A percentile compares a stretch with the other conserved stretches of the same genome.
Conservation (phyloP, 1,140 invertebrate species). For the Metopolophium dirhodum region DNA sequence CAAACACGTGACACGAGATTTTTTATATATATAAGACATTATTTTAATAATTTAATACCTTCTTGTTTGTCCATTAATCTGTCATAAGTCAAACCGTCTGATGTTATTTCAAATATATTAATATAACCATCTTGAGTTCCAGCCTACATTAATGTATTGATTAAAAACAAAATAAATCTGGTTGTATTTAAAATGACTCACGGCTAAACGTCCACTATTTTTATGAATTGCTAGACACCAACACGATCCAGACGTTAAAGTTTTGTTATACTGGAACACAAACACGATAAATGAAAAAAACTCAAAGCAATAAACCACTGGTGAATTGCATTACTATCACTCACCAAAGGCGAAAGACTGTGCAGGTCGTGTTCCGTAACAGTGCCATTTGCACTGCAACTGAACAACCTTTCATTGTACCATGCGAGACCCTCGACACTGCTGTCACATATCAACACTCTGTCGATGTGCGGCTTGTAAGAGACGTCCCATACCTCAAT, state of each 20-base stretch:
- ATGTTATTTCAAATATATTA: conserved; percentile 77
- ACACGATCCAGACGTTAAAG: conserved; percentile 79
- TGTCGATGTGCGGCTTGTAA: conserved; percentile 75
- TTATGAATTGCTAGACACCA: conserved; percentile 83
- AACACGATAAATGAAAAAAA: conserved; percentile 17
- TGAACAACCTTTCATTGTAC: conserved; percentile 77
- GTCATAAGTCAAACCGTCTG: conserved; percentile 75
- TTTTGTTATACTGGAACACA: conserved; percentile 64
- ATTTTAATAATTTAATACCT: conserved; percentile 63
- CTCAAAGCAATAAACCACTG: neutral
- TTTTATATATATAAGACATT: no score
- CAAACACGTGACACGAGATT: no score
- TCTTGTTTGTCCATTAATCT: conserved; percentile 86
- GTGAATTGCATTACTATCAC: neutral
- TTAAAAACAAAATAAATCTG: neutral
- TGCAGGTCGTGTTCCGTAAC: conserved; percentile 81
- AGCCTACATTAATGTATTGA: conserved; percentile 63
- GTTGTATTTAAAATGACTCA: conserved; percentile 63
- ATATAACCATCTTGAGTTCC: conserved; percentile 92
- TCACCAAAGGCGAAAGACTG: conserved; percentile 66
- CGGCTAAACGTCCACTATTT: conserved; percentile 71
- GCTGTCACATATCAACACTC: conserved; percentile 67
- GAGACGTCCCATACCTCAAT: conserved; percentile 86
- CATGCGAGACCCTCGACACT: conserved; percentile 83
- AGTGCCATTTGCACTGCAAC: conserved; percentile 78